phyloP scores from a whole-genome alignment of 2,113 vertebrate species.

The Aphyosemion australe region DNA sequence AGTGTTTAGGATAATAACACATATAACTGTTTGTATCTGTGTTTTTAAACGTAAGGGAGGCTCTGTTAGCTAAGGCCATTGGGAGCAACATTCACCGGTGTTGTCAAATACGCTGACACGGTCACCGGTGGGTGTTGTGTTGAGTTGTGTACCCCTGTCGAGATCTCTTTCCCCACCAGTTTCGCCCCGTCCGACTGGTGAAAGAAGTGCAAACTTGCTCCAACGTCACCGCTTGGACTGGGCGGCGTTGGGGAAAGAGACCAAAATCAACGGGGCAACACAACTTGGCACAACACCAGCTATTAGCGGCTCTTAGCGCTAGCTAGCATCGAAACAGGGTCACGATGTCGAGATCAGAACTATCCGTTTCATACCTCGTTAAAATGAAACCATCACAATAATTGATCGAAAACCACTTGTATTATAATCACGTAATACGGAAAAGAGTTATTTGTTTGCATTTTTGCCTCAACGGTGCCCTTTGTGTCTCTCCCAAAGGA shows the following conservation, averaged over 20 bases:
- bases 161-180: neutral
- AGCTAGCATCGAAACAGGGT: slow-evolving; percentile 11
- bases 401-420: neutral
- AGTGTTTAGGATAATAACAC: neutral
- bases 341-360: neutral
- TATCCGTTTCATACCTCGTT: accelerated
- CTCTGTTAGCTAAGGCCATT: slow-evolving; percentile 32
- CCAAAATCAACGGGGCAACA: neutral
- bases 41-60: neutral
- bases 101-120: slow-evolving; percentile 37
- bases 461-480: slow-evolving; percentile 45
- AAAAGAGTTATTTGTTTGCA: neutral
- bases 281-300: slow-evolving; percentile 8
- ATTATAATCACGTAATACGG: neutral
- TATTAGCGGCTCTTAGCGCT: slow-evolving; percentile 22
- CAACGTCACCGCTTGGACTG: neutral
- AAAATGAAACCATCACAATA: accelerated
- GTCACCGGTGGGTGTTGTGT: slow-evolving; percentile 40
- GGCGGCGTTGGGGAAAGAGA: neutral
- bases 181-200: neutral
- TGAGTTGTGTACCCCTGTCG: neutral
- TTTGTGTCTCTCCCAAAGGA: slow-evolving; percentile 59
- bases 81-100: slow-evolving; percentile 1
- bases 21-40: neutral
- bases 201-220: neutral